Conservation (phyloP, 2,113 vertebrate species). For the Hemiprocne comata region DNA sequence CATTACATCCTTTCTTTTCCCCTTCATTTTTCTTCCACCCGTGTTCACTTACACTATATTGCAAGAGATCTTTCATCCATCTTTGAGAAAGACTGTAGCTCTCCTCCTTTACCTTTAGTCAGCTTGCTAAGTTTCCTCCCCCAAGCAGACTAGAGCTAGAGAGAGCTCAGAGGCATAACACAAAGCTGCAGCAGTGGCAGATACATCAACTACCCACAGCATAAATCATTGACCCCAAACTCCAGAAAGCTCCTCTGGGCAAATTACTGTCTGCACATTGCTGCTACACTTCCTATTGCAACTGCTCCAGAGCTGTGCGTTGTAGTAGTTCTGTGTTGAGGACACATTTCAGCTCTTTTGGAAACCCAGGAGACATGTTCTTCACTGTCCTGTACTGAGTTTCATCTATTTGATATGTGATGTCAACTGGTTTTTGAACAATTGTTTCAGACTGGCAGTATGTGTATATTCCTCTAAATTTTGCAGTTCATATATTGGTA, state of each 20-base stretch:
- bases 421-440: background rate
- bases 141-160: background rate
- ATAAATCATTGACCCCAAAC: background rate
- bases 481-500: background rate
- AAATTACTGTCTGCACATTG: background rate
- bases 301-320: background rate
- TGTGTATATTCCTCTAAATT: background rate
- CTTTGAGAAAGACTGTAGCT: background rate
- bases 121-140: background rate
- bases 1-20: background rate
- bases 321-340: background rate
- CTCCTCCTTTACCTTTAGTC: background rate
- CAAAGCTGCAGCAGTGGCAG: background rate
- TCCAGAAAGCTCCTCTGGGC: background rate
- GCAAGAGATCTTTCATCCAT: background rate
- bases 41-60: fast-evolving
- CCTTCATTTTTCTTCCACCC: background rate
- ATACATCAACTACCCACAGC: background rate
- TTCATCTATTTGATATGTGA: background rate
- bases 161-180: background rate
- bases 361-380: background rate
- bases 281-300: background rate
- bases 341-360: background rate
- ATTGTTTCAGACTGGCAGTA: background rate
- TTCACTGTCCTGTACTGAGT: background rate